These are phyloP conservation scores for Drosophila trapezifrons DNA, from an alignment of 1,140 invertebrate species.

Conservation along the genomic window DNA sequence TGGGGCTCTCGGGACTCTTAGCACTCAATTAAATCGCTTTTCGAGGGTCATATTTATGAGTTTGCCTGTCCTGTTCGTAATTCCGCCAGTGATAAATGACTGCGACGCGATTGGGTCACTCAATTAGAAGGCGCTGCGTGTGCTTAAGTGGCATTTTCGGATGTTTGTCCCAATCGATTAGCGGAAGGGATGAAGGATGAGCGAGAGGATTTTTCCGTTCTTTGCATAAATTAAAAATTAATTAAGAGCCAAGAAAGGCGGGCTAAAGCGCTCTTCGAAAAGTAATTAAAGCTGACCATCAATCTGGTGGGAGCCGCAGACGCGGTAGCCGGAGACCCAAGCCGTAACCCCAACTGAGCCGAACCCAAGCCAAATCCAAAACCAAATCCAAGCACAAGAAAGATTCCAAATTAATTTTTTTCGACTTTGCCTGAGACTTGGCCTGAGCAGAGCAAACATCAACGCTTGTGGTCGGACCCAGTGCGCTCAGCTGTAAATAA, in stretches of 20 bases:
- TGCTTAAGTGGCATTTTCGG: slow-evolving; percentile 56
- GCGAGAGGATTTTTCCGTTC: slow-evolving; percentile 31
- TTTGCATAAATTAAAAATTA: slow-evolving; percentile 75
- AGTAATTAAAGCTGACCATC: slow-evolving; percentile 73
- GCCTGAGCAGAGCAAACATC: slow-evolving; percentile 52
- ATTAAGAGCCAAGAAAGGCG: slow-evolving; percentile 61
- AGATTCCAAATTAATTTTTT: slow-evolving; percentile 26
- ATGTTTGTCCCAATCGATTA: slow-evolving; percentile 60
- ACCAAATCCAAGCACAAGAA: slow-evolving; percentile 28
- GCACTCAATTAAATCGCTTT: slow-evolving; percentile 76
- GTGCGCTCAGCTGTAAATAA: slow-evolving; percentile 76
- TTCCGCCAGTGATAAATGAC: slow-evolving; percentile 65
- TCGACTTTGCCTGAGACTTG: slow-evolving; percentile 7
- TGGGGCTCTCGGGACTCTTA: slow-evolving; percentile 42
- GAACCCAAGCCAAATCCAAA: slow-evolving; percentile 8
- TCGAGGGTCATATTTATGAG: slow-evolving; percentile 58
- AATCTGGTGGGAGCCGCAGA: slow-evolving; percentile 41
- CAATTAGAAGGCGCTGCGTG: slow-evolving; percentile 38
- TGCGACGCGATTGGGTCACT: slow-evolving; percentile 35
- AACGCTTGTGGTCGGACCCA: slow-evolving; percentile 44
- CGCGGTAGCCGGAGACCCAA: too few relatives aligned
- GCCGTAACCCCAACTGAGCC: too few relatives aligned
- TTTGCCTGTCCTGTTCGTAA: slow-evolving; percentile 44
- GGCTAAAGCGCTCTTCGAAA: slow-evolving; percentile 42
- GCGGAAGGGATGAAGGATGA: slow-evolving; percentile 39